These are phyloP conservation scores for Corythaeola cristata DNA, from an alignment of 2,113 vertebrate species.

Conservation along the genomic window DNA sequence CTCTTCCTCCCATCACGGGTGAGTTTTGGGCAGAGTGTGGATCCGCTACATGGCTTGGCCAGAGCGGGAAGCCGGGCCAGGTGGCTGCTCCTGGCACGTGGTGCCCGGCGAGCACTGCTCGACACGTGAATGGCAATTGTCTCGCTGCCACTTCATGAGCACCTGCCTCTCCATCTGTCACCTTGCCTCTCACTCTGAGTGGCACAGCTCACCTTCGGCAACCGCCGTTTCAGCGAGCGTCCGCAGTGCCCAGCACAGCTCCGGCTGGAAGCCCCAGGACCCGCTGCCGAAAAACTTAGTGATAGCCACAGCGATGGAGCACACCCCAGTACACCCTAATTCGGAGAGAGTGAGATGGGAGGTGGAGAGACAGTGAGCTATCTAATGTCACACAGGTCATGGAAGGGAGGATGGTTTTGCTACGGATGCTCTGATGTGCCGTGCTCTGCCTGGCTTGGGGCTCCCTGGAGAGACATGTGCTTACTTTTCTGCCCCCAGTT, in stretches of 20 bases:
- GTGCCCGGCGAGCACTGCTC: accelerated
- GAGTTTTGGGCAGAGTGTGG: neutral
- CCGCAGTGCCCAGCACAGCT: neutral
- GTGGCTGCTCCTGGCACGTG: neutral
- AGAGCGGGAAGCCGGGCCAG: neutral
- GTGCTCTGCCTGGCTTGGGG: neutral
- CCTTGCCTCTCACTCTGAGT: neutral
- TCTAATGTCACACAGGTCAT: neutral
- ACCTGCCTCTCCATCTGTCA: slow-evolving; percentile 15
- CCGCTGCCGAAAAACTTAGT: neutral
- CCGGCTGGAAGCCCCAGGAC: neutral
- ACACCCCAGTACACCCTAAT: accelerated
- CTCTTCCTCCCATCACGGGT: neutral
- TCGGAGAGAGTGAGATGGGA: neutral
- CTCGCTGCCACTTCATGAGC: neutral
- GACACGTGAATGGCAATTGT: accelerated
- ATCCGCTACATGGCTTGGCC: neutral
- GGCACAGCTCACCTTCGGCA: neutral
- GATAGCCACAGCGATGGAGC: neutral
- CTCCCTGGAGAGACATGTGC: accelerated
- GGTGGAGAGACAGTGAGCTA: neutral
- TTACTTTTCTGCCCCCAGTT: neutral
- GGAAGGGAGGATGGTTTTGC: neutral
- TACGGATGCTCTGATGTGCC: neutral
- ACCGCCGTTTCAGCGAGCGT: accelerated